Conservation (phyloP, 2,797 vertebrate species). For the Crocidura indochinensis region DNA sequence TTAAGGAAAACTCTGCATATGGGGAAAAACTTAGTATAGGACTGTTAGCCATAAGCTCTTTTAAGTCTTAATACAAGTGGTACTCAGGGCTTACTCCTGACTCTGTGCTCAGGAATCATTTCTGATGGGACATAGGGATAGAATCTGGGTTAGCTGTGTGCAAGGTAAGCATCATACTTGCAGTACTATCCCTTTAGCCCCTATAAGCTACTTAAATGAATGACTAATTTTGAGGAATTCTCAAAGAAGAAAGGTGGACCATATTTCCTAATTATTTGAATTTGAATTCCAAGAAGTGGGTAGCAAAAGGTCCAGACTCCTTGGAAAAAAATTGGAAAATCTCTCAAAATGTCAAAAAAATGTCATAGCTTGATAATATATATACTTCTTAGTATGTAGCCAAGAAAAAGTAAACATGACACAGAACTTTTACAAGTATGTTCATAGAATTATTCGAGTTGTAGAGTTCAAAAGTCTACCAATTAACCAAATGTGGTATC, state of each 20-base stretch:
- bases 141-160: no score
- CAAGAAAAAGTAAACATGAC: not conserved
- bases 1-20: no score
- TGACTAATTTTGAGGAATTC: constrained; percentile 39
- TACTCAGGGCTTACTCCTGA: no score
- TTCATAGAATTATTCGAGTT: not conserved
- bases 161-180: no score
- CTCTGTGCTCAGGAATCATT: no score
- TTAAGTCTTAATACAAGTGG: no score
- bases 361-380: not conserved
- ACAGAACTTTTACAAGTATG: not conserved
- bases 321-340: constrained; percentile 9
- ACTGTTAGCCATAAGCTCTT: not conserved
- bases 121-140: no score
- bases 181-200: not conserved
- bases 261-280: constrained; percentile 20
- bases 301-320: not conserved
- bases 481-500: not conserved
- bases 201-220: not conserved
- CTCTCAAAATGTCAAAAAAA: constrained; percentile 14
- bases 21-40: no score
- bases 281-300: not conserved
- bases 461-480: not conserved
- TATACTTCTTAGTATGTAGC: not conserved
- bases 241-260: constrained; percentile 7